Conservation (phyloP, 2,888 invertebrate genomes). For the Vannuccia rotundouncinata region DNA sequence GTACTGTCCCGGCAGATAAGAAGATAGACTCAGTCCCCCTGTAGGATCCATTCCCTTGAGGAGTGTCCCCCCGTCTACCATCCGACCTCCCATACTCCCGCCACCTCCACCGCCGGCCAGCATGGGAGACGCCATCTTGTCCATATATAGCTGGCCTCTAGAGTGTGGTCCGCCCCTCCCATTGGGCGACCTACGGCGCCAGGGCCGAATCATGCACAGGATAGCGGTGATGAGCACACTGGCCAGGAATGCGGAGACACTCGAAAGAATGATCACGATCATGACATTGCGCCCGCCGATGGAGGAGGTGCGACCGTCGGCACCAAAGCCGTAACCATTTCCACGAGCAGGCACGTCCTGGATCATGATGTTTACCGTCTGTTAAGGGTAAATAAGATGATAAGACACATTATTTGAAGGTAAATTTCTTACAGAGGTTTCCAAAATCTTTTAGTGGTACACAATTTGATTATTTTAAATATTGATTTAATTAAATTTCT, state of each 20-base stretch:
- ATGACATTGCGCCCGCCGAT: conserved; percentile 23
- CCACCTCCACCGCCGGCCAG: not conserved
- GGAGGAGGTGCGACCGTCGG: not conserved
- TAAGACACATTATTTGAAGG: not conserved
- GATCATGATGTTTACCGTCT: conserved; percentile 29
- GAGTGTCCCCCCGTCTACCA: not conserved
- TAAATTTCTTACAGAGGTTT: no score
- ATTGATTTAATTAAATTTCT: no score
- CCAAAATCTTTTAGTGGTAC: no score
- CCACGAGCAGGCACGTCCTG: conserved; percentile 30
- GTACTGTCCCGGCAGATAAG: conserved; percentile 8
- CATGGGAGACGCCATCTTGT: conserved; percentile 4
- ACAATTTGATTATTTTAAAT: no score
- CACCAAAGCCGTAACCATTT: not conserved
- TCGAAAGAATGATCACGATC: conserved; percentile 35
- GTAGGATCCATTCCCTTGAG: not conserved
- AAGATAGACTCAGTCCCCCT: not conserved
- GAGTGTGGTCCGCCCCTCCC: not conserved
- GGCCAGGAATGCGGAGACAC: conserved; percentile 32
- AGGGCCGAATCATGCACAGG: conserved; percentile 36
- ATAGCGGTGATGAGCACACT: conserved; percentile 30
- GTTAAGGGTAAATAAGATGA: not conserved
- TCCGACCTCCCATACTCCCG: not conserved
- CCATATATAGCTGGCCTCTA: not conserved
- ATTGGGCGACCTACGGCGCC: not conserved